Percentiles rank a stretch among this genome's conserved stretches.
These are phyloP conservation scores for Amphipoea lucens DNA, from an alignment of 2,888 invertebrate genomes.

Conservation along the genomic window DNA sequence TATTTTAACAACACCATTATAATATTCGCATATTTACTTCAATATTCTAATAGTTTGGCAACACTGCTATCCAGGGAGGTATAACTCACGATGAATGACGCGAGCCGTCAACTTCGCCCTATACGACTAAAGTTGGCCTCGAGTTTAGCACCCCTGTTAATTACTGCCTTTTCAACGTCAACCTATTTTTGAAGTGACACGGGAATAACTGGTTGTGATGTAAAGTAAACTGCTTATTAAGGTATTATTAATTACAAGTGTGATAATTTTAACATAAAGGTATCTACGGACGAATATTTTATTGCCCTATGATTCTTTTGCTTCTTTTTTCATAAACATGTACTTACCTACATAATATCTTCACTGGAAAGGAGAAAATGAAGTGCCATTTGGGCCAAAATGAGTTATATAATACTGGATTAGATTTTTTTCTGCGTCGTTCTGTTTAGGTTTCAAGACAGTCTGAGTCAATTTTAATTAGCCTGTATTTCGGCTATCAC, in stretches of 20 bases:
- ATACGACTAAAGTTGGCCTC: constrained; percentile 22
- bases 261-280: neutral
- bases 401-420: no score
- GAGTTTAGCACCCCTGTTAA: constrained; percentile 26
- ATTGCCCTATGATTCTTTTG: no score
- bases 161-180: constrained; percentile 32
- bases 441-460: no score
- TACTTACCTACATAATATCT: no score
- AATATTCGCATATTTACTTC: constrained; percentile 35
- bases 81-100: constrained; percentile 38
- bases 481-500: no score
- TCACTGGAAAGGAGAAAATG: no score
- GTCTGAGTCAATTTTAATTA: no score
- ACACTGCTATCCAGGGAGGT: constrained; percentile 25
- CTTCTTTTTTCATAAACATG: no score
- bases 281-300: no score
- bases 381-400: no score
- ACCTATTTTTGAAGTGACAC: constrained; percentile 13
- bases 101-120: constrained; percentile 29
- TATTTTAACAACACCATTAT: constrained; percentile 10
- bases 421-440: no score
- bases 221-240: neutral
- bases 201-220: no score
- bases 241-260: neutral
- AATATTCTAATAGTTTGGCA: constrained; percentile 26